Evolutionary conservation across 2,888 invertebrate species (phyloP).

Genomic region (Andrena hattorfiana): DNA sequence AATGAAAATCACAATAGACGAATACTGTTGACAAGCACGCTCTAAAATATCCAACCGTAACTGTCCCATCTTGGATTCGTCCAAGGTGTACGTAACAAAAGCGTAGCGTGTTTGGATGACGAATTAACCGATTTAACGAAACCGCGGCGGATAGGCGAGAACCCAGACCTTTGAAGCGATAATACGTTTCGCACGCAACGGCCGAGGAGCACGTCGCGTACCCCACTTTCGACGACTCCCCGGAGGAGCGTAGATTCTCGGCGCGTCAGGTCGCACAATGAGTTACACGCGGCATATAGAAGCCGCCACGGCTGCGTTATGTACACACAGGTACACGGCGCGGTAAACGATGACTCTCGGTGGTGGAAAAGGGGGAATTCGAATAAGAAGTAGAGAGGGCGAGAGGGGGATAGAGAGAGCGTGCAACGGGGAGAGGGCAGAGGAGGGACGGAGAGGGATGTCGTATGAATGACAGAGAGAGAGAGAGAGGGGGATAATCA

Average conservation of each 20-base stretch:
- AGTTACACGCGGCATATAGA: conserved; percentile 14
- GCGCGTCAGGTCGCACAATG: conserved; percentile 47
- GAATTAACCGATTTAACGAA: background rate
- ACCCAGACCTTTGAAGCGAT: background rate
- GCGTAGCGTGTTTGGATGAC: background rate
- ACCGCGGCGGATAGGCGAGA: background rate
- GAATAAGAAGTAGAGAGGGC: conserved; percentile 24
- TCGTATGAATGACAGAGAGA: conserved; percentile 50
- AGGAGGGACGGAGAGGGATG: conserved; percentile 15
- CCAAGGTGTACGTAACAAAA: background rate
- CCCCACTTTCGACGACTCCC: conserved; percentile 59
- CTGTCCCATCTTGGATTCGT: no score
- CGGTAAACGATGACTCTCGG: conserved; percentile 52
- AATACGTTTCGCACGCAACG: conserved; percentile 17
- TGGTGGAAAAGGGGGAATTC: conserved; percentile 35
- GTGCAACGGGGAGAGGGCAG: conserved; percentile 20
- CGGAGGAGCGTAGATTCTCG: conserved; percentile 33
- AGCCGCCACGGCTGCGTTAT: conserved; percentile 16
- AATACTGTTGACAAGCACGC: background rate
- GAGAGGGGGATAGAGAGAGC: conserved; percentile 9
- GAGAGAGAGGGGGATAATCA: conserved; percentile 55
- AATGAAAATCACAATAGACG: no score
- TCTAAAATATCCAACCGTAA: background rate
- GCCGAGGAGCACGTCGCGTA: conserved; percentile 28
- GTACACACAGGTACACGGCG: conserved; percentile 29